Base-by-base conservation (phyloP, 2,888 invertebrate species). In the Phalera bucephala region DNA sequence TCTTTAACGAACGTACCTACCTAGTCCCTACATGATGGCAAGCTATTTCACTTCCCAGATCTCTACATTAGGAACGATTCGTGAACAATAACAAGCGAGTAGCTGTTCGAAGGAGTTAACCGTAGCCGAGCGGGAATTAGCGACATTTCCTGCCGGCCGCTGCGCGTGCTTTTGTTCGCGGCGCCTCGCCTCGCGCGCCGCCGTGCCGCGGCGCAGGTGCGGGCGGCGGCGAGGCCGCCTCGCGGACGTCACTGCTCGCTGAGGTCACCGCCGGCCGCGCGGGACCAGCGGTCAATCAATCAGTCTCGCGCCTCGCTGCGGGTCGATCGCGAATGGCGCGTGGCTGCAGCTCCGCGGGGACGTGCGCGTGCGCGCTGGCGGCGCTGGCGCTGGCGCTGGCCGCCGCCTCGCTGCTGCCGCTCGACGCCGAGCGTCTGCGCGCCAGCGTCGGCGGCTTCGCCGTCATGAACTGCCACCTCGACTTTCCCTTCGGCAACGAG, bases 401-500 rank as follows among this genome's bases (percentile, higher is more conserved):
- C 17, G 57, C 47, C 33, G 54, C 52, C 39, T 57, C 80, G 60
- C 71, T 85, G 64, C 70, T 86, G 71, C 87, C 87, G 52, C 76
- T 80, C 32, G 83, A 80, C 35, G 69, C 76, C 26, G 80, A 81
- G 67, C 75, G 73, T 22, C 89, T 93, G 60, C 93, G 92, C 44
- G 94, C 95, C 50, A 92, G 92, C 49, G 94, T 96, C 35, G 96
- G 96, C 15, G 95, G 95, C 52, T 93, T 93, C 68, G 94, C 93
- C 36, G 92, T 95, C 53, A 93, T 96, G 81, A 93, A 95, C 88
- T 96, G 96, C 83, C 93, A 94, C 62, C 93, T 97, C 61, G 95
- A 96, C 82, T 97, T 96, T 80, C 96, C 96, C 46, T 95, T 96
- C 76, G 94, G 95, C 67, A 93, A 94, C 69, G 93, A 94, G 63